Conservation (phyloP, 2,888 invertebrate species). For the Aelia acuminata region DNA sequence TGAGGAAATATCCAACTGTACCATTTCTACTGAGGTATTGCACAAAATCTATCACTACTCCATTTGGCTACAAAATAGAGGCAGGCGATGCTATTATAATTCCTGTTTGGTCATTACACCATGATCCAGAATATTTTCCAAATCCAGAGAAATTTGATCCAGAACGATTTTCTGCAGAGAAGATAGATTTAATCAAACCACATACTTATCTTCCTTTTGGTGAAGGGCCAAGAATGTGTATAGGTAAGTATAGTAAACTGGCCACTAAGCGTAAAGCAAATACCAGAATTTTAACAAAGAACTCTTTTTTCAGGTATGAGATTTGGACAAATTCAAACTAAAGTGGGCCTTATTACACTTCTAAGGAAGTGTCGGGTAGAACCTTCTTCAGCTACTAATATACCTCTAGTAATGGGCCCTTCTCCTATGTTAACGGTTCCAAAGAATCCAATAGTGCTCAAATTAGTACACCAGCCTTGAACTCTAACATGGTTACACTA, state of each 20-base stretch:
- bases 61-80: constrained; percentile 64
- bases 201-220: constrained; percentile 73
- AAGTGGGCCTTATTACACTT: constrained; percentile 61
- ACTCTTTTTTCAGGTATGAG: constrained; percentile 60
- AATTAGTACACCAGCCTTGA: neutral
- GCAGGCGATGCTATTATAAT: constrained; percentile 66
- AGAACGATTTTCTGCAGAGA: constrained; percentile 74
- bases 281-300: neutral
- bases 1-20: constrained; percentile 70
- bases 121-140: constrained; percentile 67
- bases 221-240: constrained; percentile 69
- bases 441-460: constrained; percentile 50
- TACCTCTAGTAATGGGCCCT: constrained; percentile 24
- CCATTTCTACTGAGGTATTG: constrained; percentile 69
- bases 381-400: neutral
- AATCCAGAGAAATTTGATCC: constrained; percentile 77
- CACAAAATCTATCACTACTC: constrained; percentile 68
- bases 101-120: constrained; percentile 65
- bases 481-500: neutral
- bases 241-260: constrained; percentile 69
- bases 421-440: neutral
- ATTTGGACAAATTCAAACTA: constrained; percentile 63
- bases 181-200: constrained; percentile 72
- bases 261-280: neutral
- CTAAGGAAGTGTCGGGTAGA: constrained; percentile 55